Percentiles rank a stretch among this genome's conserved stretches.
phyloP scores from a whole-genome alignment of 1,140 invertebrate genomes.

The Battus philenor region DNA sequence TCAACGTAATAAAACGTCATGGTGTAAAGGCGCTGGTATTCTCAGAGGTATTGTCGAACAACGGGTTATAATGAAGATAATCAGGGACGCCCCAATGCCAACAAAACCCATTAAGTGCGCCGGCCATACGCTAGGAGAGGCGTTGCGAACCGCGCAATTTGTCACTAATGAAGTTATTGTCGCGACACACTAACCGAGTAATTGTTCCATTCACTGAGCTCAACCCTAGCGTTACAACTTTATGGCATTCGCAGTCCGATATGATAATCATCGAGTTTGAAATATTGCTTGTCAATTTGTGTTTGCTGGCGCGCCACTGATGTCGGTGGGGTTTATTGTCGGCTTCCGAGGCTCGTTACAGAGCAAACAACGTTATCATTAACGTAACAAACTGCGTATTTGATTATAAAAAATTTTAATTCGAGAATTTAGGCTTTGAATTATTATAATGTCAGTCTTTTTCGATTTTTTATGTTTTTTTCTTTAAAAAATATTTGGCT shows the following conservation, averaged over 20 bases:
- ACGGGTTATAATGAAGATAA: constrained; percentile 7
- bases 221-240: constrained; percentile 52
- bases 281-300: constrained; percentile 57
- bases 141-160: constrained; percentile 37
- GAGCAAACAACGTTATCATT: constrained; percentile 41
- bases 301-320: constrained; percentile 44
- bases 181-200: constrained; percentile 38
- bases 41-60: not conserved
- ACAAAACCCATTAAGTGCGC: constrained; percentile 17
- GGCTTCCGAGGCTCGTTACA: constrained; percentile 48
- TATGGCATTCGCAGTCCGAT: constrained; percentile 47
- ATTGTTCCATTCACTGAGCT: constrained; percentile 48
- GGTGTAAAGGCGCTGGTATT: not conserved
- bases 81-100: constrained; percentile 4
- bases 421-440: constrained; percentile 33
- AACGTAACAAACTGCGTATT: constrained; percentile 33
- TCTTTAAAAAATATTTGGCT: not conserved
- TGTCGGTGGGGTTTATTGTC: constrained; percentile 43
- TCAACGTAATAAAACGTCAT: constrained; percentile 2
- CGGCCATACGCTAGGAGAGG: constrained; percentile 20
- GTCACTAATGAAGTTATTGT: constrained; percentile 56
- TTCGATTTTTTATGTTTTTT: not conserved
- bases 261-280: constrained; percentile 56
- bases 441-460: constrained; percentile 20
- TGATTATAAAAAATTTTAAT: constrained; percentile 26